These are phyloP conservation scores for Drosophila gaucha DNA, from an alignment of 2,888 invertebrate species.

Conservation along the genomic window DNA sequence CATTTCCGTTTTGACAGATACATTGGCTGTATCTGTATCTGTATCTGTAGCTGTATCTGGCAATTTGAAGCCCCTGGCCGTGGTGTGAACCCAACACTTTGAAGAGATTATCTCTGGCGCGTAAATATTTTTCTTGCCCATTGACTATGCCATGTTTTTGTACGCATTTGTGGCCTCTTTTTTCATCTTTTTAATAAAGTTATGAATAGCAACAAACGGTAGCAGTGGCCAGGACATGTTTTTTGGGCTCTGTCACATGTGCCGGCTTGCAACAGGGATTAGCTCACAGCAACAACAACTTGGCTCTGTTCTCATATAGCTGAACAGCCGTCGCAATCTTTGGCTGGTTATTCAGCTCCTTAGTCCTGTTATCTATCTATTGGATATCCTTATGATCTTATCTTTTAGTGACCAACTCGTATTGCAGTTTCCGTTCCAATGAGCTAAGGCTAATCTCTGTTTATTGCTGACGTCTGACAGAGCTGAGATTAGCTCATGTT, in stretches of 20 bases:
- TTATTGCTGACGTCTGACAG: slow-evolving; percentile 2
- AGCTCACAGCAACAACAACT: slow-evolving; percentile 38
- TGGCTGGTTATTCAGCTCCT: slow-evolving; percentile 5
- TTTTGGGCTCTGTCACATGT: slow-evolving; percentile 24
- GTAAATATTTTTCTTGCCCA: slow-evolving; percentile 81
- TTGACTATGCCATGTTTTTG: slow-evolving; percentile 76
- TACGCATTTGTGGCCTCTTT: slow-evolving; percentile 54
- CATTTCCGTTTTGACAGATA: slow-evolving; percentile 79
- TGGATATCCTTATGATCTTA: slow-evolving; percentile 58
- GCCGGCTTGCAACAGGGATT: slow-evolving; percentile 51
- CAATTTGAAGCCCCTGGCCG: slow-evolving; percentile 69
- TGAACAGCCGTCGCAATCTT: slow-evolving; percentile 34
- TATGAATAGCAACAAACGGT: slow-evolving; percentile 62
- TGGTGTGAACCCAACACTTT: slow-evolving; percentile 78
- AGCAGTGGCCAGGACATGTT: slow-evolving; percentile 31
- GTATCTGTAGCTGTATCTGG: slow-evolving; percentile 41
- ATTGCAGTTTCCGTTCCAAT: slow-evolving; percentile 51
- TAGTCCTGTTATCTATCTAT: slow-evolving; percentile 52
- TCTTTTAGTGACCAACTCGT: slow-evolving; percentile 61
- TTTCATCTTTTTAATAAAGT: slow-evolving; percentile 52
- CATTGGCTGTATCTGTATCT: slow-evolving; percentile 57
- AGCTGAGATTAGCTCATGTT: slow-evolving; percentile 16
- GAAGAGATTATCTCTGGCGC: slow-evolving; percentile 81
- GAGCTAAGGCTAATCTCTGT: slow-evolving; percentile 32
- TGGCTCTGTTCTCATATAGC: slow-evolving; percentile 51